Evolutionary conservation across 2,797 vertebrate species (phyloP), one percentile per base, ranked within the genome.

Genomic region (Muraenolepis orangiensis): DNA sequence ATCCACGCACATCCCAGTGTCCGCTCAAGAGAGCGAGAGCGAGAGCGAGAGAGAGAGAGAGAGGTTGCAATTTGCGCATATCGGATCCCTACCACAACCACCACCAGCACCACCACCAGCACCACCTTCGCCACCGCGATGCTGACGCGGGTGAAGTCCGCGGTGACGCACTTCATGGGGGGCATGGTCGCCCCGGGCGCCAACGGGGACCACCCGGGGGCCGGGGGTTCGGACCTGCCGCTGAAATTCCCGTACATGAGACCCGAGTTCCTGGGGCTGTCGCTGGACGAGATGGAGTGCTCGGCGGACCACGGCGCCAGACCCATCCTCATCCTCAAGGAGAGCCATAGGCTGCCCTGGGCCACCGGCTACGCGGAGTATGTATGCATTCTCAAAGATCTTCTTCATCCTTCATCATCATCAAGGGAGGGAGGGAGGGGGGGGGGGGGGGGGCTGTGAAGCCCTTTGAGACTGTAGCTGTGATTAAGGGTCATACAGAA

Each of bases 301-400:
- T 96, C 95, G 72, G 95, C 96, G 69, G 97, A 98, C 82, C 97
- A 98, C 91, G 92, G 95, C 32, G 93, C 95, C 67, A 92, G 97
- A 84, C 96, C 96, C 83, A 96, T 98, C 91, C 95, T 98, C 82
- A 96, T 95, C 75, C 91, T 96, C 85, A 96, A 95, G 92, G 97
- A 98, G 90, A 96, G 89, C 75, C 90, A 88, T 82, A 86, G 95
- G 84, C 91, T 98, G 91, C 96, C 96, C 38, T 98, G 97, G 97
- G 91, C 93, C 89, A 96, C 96, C 31, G 97, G 97, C 78, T 98
- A 98, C 86, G 97, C 97, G 69, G 97, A 98, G 97, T 98, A 92
- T 84, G 79, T 74, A 8, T 40, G 78, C 86, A 75, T 88, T 87
- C 88, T 87, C 87, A 70, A n/a, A n/a, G n/a, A n/a, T n/a, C n/a